These are phyloP conservation scores for Macrocentrus cingulum DNA, from an alignment of 1,140 invertebrate genomes.

Conservation along the genomic window DNA sequence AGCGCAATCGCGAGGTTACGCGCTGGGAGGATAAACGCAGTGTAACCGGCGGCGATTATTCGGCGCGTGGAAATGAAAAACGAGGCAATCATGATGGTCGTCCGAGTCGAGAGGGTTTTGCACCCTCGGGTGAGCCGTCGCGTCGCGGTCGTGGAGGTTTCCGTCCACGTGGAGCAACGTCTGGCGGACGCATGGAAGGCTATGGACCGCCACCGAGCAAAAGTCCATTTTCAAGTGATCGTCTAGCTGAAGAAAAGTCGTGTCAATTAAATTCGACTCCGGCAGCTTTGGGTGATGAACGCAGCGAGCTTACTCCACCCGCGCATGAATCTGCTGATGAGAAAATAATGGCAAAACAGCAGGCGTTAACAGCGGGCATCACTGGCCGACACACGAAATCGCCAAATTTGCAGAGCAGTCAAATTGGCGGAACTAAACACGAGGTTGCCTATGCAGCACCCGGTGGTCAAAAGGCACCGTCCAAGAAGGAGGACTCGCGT, in stretches of 20 bases:
- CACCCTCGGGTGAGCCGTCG: slow-evolving; percentile 80
- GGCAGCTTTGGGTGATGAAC: slow-evolving; percentile 48
- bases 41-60: slow-evolving; percentile 27
- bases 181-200: slow-evolving; percentile 66
- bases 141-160: slow-evolving; percentile 72
- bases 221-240: slow-evolving; percentile 66
- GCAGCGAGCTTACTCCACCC: slow-evolving; percentile 55
- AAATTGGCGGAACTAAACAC: slow-evolving; percentile 31
- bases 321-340: slow-evolving; percentile 60
- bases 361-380: slow-evolving; percentile 67
- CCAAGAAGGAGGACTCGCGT: slow-evolving; percentile 50
- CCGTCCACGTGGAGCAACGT: slow-evolving; percentile 57
- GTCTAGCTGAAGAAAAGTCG: slow-evolving; percentile 43
- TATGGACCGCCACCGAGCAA: slow-evolving; percentile 77
- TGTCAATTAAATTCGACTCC: slow-evolving; percentile 39
- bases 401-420: slow-evolving; percentile 37
- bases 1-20: slow-evolving; percentile 58
- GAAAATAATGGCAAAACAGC: slow-evolving; percentile 71
- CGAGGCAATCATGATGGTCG: slow-evolving; percentile 45
- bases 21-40: slow-evolving; percentile 49
- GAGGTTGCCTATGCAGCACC: slow-evolving; percentile 30
- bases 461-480: slow-evolving; percentile 31
- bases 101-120: slow-evolving; percentile 65
- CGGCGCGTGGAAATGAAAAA: slow-evolving; percentile 42
- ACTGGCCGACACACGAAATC: slow-evolving; percentile 59